These are phyloP conservation scores for Parazoanthus atlanticus DNA, from an alignment of 92 coral and sea anemone genomes.

Conservation along the genomic window DNA sequence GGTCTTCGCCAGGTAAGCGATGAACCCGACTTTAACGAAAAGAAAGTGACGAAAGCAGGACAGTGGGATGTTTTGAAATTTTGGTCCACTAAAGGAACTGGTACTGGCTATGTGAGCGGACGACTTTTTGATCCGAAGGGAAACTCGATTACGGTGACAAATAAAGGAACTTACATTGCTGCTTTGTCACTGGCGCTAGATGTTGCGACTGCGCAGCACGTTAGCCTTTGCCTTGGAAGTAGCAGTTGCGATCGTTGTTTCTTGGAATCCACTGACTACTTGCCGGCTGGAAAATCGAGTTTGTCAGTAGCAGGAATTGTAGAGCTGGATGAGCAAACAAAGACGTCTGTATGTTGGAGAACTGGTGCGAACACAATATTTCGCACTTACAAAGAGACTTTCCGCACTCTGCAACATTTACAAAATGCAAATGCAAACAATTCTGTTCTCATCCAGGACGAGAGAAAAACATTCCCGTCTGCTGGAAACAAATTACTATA, in stretches of 20 bases:
- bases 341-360: neutral
- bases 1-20: slow-evolving; percentile 4
- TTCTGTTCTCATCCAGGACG: neutral
- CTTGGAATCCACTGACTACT: neutral
- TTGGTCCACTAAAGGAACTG: slow-evolving; percentile 38
- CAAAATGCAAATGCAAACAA: neutral
- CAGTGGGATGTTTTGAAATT: slow-evolving; percentile 9
- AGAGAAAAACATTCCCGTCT: neutral
- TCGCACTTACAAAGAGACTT: neutral
- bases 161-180: slow-evolving; percentile 16
- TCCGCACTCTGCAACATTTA: slow-evolving; percentile 29
- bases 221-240: neutral
- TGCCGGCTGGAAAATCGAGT: neutral
- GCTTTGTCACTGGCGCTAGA: neutral
- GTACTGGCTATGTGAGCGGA: slow-evolving; percentile 24
- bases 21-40: neutral
- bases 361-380: neutral
- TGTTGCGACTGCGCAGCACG: neutral
- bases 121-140: slow-evolving; percentile 16
- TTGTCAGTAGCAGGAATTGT: neutral
- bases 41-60: neutral
- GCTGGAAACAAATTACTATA: neutral
- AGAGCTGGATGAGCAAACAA: neutral
- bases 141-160: neutral
- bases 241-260: neutral